Evolutionary conservation across 2,797 vertebrate genomes (phyloP).

Genomic region (Bradypodion pumilum): DNA sequence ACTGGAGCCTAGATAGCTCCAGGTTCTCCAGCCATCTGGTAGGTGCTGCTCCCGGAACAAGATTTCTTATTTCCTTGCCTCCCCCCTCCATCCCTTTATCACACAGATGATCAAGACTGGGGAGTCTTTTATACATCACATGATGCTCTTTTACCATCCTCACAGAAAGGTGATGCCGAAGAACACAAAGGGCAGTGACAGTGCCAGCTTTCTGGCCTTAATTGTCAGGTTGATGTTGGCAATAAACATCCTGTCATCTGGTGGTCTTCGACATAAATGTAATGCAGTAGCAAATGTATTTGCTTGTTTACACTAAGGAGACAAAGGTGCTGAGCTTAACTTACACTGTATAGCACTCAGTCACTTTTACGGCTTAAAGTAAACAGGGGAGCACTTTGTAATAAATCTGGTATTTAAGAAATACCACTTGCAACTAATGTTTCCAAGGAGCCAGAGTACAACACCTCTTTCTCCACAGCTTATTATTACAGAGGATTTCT

Average conservation of each 20-base stretch:
- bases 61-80: too few relatives aligned
- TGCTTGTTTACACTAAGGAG: conserved; percentile 18
- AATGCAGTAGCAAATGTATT: conserved; percentile 18
- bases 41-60: neutral
- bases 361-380: conserved; percentile 29
- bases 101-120: neutral
- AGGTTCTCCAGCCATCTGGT: too few relatives aligned
- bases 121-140: neutral
- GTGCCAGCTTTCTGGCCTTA: conserved; percentile 3
- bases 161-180: neutral
- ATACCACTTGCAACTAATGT: neutral
- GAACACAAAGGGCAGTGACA: neutral
- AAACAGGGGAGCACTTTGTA: conserved; percentile 22
- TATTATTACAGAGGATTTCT: neutral
- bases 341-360: conserved; percentile 4
- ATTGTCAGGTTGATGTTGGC: conserved; percentile 19
- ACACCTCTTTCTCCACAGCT: neutral
- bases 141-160: neutral
- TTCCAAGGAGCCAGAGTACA: neutral
- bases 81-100: neutral
- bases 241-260: conserved; percentile 18
- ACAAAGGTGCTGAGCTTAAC: conserved; percentile 20
- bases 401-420: conserved; percentile 31
- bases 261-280: conserved; percentile 5
- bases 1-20: neutral